Evolutionary conservation across 2,888 invertebrate species (phyloP).

Genomic region (Branchipolynoe longqiensis): DNA sequence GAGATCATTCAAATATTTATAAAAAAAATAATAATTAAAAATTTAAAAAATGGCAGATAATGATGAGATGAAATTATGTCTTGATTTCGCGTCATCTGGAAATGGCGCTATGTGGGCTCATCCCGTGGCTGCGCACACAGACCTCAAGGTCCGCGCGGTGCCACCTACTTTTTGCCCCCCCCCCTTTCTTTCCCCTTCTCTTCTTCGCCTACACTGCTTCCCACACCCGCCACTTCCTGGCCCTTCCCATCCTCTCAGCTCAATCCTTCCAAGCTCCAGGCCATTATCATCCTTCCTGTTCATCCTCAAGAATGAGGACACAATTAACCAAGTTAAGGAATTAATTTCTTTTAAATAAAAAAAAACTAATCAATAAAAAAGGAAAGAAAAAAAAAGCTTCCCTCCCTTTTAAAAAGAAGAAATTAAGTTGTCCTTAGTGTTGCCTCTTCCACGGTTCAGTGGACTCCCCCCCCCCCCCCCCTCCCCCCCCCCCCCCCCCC

Average conservation of each 20-base stretch:
- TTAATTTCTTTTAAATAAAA: no score
- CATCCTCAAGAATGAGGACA: no score
- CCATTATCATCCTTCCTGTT: neutral
- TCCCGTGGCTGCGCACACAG: neutral
- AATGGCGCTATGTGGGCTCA: constrained; percentile 2
- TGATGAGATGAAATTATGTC: constrained; percentile 40
- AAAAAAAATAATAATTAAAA: no score
- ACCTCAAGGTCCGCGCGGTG: neutral
- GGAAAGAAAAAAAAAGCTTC: no score
- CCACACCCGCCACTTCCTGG: constrained; percentile 1
- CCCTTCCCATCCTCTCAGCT: constrained; percentile 35
- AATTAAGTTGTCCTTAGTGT: constrained; percentile 30
- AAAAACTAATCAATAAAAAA: no score
- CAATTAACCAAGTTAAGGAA: no score
- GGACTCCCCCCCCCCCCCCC: constrained; percentile 25
- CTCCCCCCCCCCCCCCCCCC: neutral
- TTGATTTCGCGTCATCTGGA: constrained; percentile 24
- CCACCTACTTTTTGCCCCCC: neutral
- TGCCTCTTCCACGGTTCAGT: constrained; percentile 10
- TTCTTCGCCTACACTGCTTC: constrained; percentile 35
- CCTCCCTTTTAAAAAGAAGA: constrained; percentile 24
- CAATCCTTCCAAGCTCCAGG: neutral
- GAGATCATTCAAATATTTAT: constrained; percentile 57
- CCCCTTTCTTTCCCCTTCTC: neutral
- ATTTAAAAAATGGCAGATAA: constrained; percentile 53